Evolutionary conservation across 2,888 invertebrate species (phyloP).

Genomic region (Eupsilia transversa): DNA sequence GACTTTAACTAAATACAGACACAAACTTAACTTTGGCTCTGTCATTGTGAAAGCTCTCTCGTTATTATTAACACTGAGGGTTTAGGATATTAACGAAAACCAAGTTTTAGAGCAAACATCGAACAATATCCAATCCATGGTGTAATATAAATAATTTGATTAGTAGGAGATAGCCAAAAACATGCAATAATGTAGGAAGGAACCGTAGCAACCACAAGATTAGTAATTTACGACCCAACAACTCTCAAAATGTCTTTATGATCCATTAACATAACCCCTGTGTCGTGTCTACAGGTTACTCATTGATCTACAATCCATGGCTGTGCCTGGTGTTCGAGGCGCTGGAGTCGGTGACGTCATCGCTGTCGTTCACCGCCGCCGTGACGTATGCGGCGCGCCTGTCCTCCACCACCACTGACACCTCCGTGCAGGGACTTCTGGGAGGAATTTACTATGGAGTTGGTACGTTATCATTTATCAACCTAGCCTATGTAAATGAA

Average conservation of each 20-base stretch:
- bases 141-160: not conserved
- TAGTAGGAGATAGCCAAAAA: not conserved
- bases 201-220: not conserved
- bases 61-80: not conserved
- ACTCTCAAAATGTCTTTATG: not conserved
- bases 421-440: slow-evolving; percentile 94
- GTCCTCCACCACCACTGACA: slow-evolving; percentile 93
- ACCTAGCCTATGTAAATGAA: not conserved
- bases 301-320: slow-evolving; percentile 94
- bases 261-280: not conserved
- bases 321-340: slow-evolving; percentile 94
- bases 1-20: not conserved
- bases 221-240: not conserved
- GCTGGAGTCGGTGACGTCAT: slow-evolving; percentile 94
- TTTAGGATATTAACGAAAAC: not conserved
- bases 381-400: slow-evolving; percentile 94
- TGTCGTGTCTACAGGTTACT: slow-evolving; percentile 90
- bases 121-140: not conserved
- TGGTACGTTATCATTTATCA: slow-evolving; percentile 86
- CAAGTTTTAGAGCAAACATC: not conserved
- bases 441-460: slow-evolving; percentile 96
- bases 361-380: slow-evolving; percentile 94
- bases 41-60: not conserved
- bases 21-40: not conserved
- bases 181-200: not conserved